A percentile compares a stretch with the other conserved stretches of the same genome.
phyloP scores from a whole-genome alignment of 2,888 invertebrate genomes.

The Hecatera dysodea region DNA sequence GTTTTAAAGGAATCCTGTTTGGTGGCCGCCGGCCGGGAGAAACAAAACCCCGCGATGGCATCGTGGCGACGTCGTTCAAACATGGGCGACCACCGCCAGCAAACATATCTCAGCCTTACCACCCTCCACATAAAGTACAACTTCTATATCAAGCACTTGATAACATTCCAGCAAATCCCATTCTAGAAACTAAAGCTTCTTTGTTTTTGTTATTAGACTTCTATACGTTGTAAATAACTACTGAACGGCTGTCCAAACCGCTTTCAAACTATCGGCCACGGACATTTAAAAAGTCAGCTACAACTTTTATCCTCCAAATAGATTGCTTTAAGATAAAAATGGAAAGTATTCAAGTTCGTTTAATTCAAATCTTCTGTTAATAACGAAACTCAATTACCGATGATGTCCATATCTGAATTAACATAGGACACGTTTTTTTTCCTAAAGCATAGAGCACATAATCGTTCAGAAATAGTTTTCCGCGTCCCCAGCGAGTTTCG shows the following conservation, averaged over 20 bases:
- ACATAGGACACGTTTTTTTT: slow-evolving; percentile 63
- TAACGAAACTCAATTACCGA: slow-evolving; percentile 57
- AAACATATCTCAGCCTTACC: slow-evolving; percentile 61
- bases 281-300: slow-evolving; percentile 40
- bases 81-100: slow-evolving; percentile 44
- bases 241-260: slow-evolving; percentile 46
- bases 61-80: slow-evolving; percentile 58
- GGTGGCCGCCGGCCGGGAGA: slow-evolving; percentile 69
- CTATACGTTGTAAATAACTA: slow-evolving; percentile 48
- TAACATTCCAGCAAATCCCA: slow-evolving; percentile 61
- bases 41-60: slow-evolving; percentile 73
- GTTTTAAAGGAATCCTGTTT: slow-evolving; percentile 83
- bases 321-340: slow-evolving; percentile 62
- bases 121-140: slow-evolving; percentile 52
- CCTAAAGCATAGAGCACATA: slow-evolving; percentile 65
- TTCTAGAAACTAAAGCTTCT: slow-evolving; percentile 63
- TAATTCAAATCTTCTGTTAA: slow-evolving; percentile 61
- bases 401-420: slow-evolving; percentile 57
- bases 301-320: slow-evolving; percentile 51
- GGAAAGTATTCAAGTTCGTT: slow-evolving; percentile 60
- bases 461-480: slow-evolving; percentile 67
- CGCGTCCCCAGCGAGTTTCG: slow-evolving; percentile 65
- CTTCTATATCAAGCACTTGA: slow-evolving; percentile 25
- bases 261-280: slow-evolving; percentile 50
- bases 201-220: slow-evolving; percentile 61